phyloP scores from a whole-genome alignment of 2,113 vertebrate genomes.

The Neogobius melanostomus region DNA sequence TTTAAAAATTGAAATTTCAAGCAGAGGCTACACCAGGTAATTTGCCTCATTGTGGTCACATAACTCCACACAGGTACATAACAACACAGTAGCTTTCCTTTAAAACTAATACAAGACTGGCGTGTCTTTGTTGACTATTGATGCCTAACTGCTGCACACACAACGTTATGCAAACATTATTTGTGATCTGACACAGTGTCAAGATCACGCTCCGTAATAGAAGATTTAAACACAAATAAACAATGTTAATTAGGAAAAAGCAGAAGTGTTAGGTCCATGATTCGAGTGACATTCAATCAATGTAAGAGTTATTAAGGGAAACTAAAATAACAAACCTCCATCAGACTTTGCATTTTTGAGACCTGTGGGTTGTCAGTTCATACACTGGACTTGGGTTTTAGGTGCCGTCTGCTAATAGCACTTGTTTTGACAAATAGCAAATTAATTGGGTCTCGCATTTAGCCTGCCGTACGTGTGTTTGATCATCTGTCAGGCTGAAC shows the following conservation, averaged over 20 bases:
- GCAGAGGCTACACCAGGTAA: neutral
- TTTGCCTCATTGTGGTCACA: conserved; percentile 20
- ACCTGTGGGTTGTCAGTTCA: too few species aligned
- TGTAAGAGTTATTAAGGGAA: conserved; percentile 1
- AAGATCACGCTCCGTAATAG: conserved; percentile 4
- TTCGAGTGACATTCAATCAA: conserved; percentile 16
- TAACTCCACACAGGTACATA: conserved; percentile 33
- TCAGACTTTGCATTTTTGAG: neutral
- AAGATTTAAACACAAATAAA: conserved; percentile 8
- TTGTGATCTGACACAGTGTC: conserved; percentile 4
- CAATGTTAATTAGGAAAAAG: conserved; percentile 9
- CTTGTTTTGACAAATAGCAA: too few species aligned
- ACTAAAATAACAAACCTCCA: neutral
- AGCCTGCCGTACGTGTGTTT: too few species aligned
- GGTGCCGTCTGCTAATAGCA: too few species aligned
- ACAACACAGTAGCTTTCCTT: conserved; percentile 12
- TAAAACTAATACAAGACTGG: neutral
- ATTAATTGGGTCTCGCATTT: too few species aligned
- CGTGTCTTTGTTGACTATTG: conserved; percentile 22
- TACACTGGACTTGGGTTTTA: too few species aligned
- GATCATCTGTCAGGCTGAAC: too few species aligned
- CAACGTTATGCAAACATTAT: conserved; percentile 8
- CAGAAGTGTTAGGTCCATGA: conserved; percentile 7
- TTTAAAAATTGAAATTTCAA: neutral
- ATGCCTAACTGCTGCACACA: conserved; percentile 9